These are phyloP conservation scores for Oscheius sp. DNA, from an alignment of 2,888 invertebrate genomes.

Conservation along the genomic window DNA sequence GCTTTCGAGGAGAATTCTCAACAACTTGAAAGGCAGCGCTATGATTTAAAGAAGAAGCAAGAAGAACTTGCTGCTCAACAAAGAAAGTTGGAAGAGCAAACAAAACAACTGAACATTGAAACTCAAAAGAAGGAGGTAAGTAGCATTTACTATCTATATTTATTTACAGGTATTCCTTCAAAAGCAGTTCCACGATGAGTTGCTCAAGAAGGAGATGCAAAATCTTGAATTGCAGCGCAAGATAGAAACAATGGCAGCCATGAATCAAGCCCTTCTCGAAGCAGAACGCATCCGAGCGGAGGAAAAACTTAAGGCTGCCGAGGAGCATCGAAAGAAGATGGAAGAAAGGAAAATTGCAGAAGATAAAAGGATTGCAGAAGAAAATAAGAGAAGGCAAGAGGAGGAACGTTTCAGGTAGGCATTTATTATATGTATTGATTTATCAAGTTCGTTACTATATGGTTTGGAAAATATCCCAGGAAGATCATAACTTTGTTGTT, in stretches of 20 bases:
- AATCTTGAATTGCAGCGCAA: slow-evolving; percentile 31
- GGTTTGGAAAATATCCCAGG: background rate
- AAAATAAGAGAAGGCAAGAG: slow-evolving; percentile 21
- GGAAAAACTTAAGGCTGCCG: no score
- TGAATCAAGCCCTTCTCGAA: background rate
- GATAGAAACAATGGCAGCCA: background rate
- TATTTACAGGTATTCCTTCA: no score
- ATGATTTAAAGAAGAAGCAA: no score
- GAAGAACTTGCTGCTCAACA: no score
- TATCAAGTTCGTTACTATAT: no score
- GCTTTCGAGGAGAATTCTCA: no score
- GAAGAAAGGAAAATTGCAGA: slow-evolving; percentile 4
- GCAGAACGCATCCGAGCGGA: background rate
- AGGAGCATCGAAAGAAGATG: background rate
- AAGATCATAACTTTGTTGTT: background rate
- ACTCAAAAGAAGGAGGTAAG: no score
- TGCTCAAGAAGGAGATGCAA: slow-evolving; percentile 26
- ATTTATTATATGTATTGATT: background rate
- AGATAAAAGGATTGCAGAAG: slow-evolving; percentile 24
- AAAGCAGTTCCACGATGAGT: background rate
- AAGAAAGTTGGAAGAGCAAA: no score
- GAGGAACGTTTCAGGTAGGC: slow-evolving; percentile 24
- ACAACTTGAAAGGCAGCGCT: no score
- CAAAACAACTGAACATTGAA: no score
- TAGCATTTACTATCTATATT: no score